Conservation (phyloP, 2,888 invertebrate species). For the Catocala fraxini region DNA sequence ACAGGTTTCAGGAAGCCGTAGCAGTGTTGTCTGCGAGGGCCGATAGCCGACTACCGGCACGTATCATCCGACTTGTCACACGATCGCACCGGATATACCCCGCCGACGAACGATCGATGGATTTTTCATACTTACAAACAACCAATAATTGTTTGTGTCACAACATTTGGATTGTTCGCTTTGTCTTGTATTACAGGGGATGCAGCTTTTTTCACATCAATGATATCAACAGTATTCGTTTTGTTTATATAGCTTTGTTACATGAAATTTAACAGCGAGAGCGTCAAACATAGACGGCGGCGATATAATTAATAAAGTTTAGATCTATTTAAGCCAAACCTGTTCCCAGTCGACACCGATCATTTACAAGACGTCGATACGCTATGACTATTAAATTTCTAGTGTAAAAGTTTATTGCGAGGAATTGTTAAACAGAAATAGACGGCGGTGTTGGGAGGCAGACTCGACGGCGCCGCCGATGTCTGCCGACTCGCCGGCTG, state of each 20-base stretch:
- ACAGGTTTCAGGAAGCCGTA: conserved; percentile 82
- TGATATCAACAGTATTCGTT: neutral
- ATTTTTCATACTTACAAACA: conserved; percentile 57
- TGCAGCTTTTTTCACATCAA: neutral
- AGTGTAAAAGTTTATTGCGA: conserved; percentile 37
- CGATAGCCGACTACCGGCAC: conserved; percentile 56
- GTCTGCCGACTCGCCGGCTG: conserved; percentile 40
- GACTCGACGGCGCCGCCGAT: conserved; percentile 71
- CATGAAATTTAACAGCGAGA: neutral
- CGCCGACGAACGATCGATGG: conserved; percentile 54
- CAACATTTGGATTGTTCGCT: conserved; percentile 4
- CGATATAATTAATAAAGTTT: neutral
- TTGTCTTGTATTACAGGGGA: neutral
- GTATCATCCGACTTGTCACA: conserved; percentile 53
- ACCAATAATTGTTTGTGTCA: conserved; percentile 32
- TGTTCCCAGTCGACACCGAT: conserved; percentile 16
- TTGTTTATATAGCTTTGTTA: neutral
- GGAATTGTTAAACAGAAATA: conserved; percentile 61
- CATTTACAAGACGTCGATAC: conserved; percentile 23
- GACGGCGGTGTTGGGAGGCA: conserved; percentile 65
- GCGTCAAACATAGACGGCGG: neutral
- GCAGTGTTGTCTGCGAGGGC: conserved; percentile 61
- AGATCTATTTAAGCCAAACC: neutral
- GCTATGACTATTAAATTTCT: conserved; percentile 28
- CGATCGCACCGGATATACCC: conserved; percentile 48